Evolutionary conservation across 2,113 vertebrate species (phyloP).

Genomic region (Xyliphius kryptos): DNA sequence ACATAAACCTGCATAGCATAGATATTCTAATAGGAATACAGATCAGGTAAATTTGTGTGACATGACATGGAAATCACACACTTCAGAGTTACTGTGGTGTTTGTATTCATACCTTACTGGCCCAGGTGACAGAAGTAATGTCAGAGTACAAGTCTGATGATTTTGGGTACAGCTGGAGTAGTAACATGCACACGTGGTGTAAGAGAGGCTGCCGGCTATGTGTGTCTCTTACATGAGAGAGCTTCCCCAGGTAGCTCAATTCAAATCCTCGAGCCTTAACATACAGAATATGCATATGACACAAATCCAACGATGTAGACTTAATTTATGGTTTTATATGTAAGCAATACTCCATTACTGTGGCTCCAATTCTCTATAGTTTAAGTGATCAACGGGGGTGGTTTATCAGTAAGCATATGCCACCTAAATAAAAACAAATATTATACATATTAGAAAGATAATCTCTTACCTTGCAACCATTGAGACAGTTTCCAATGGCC

Average conservation of each 20-base stretch:
- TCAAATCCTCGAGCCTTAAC: constrained; percentile 71
- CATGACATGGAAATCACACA: too few relatives aligned
- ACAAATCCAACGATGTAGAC: neutral
- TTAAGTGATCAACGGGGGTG: too few relatives aligned
- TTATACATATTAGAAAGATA: neutral
- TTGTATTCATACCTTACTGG: constrained; percentile 56
- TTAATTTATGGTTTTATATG: too few relatives aligned
- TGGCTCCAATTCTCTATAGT: too few relatives aligned
- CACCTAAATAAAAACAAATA: neutral
- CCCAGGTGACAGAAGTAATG: constrained; percentile 59
- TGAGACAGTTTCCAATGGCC: constrained; percentile 70
- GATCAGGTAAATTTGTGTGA: too few relatives aligned
- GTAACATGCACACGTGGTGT: constrained; percentile 62
- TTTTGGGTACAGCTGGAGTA: constrained; percentile 65
- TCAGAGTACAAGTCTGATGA: constrained; percentile 68
- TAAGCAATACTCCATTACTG: too few relatives aligned
- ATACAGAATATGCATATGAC: constrained; percentile 38
- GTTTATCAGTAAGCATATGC: too few relatives aligned
- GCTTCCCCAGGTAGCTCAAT: constrained; percentile 68
- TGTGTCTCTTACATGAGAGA: constrained; percentile 69
- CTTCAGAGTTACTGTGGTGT: too few relatives aligned
- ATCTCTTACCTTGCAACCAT: constrained; percentile 61
- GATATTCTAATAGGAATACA: too few relatives aligned
- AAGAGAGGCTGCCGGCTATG: constrained; percentile 62
- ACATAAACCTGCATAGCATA: too few relatives aligned